Base-by-base conservation (phyloP, 1,140 invertebrate genomes). In the Lucilia sericata region DNA sequence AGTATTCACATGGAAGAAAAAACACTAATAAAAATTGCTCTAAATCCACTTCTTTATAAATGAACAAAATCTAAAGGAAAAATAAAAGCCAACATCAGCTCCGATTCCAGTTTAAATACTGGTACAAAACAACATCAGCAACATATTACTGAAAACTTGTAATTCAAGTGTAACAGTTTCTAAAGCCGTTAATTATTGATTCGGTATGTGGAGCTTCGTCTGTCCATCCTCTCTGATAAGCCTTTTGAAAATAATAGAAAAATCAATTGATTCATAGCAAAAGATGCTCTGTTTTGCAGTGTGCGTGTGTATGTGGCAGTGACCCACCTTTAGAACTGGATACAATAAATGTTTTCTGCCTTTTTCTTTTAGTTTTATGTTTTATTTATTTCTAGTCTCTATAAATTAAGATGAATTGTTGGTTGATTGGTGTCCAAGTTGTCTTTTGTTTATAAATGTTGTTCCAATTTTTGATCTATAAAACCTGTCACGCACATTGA, bases 281-380 rank as follows among this genome's bases (percentile, higher is more conserved):
- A 55, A 17, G 13, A 42, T 8, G 10, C 5, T 42, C 9, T 17
- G 10, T 17, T 36, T 76, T 76, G 13, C 74, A 74, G 30, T 12
- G 51, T 17, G 19, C 65, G n/a, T 70, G 5, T 21, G 36, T 80
- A 14, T 42, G 25, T 49, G 47, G 47, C 76, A 21, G 76, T 49
- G 76, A 80, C 76, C 76, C 19, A 80, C 76, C 76, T 80, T 80
- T 80, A 80, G 76, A 80, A 80, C 76, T 80, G 76, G 76, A 80
- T 49, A 10, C 42, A 30, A 80, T 49, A 3, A 49, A 51, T 10
- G 10, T 9, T n/a, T 21, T 19, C 10, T 49, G 75, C n/a, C 14
- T 75, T n/a, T 47, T 42, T 47, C 13, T 70, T 25, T 70, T 70
- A 10, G 51, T 55, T 55, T 55, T 8, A 55, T 17, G 7, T 49